These are phyloP conservation scores for Eupithecia insigniata DNA, from an alignment of 2,888 invertebrate genomes.

Conservation along the genomic window DNA sequence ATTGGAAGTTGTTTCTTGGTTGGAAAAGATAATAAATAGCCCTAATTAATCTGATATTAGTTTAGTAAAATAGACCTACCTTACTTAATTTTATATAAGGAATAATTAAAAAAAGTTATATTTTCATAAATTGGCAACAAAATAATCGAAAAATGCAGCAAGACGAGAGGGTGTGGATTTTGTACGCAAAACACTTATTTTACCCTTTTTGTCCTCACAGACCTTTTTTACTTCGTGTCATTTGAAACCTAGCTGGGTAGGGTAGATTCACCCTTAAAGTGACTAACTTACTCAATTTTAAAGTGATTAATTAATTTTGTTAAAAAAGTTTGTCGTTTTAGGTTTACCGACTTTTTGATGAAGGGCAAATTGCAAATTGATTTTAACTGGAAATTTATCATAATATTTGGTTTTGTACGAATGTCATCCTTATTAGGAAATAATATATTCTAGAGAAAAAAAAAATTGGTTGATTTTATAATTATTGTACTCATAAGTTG, in stretches of 20 bases:
- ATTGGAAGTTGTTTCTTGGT: not conserved
- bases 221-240: conserved; percentile 32
- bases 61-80: too few species aligned
- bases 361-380: conserved; percentile 36
- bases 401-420: conserved; percentile 8
- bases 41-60: too few species aligned
- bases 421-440: not conserved
- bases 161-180: not conserved
- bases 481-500: too few species aligned
- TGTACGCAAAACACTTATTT: not conserved
- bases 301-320: conserved; percentile 48
- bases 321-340: conserved; percentile 41
- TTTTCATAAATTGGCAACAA: not conserved
- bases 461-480: too few species aligned
- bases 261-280: conserved; percentile 26
- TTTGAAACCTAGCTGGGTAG: conserved; percentile 36
- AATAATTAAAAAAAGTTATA: too few species aligned
- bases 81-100: too few species aligned
- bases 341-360: conserved; percentile 42
- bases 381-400: conserved; percentile 21
- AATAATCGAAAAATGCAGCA: not conserved
- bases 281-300: conserved; percentile 42
- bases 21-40: not conserved
- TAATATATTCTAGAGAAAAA: not conserved
- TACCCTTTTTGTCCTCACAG: not conserved